phyloP scores from a whole-genome alignment of 2,888 invertebrate genomes.

The Exocentrus adspersus region DNA sequence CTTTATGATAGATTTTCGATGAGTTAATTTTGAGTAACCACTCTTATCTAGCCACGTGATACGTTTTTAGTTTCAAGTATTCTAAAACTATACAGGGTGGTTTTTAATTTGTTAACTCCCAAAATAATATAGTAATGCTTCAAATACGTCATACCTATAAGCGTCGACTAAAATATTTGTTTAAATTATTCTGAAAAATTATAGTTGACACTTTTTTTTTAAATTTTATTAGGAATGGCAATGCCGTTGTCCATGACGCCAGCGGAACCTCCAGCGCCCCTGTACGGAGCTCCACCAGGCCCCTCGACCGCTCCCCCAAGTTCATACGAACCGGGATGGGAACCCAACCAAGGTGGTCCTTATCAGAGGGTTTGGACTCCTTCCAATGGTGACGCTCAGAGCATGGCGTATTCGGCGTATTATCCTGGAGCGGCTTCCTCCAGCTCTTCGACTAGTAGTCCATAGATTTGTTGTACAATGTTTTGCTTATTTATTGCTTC shows the following conservation, averaged over 20 bases:
- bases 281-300: slow-evolving; percentile 79
- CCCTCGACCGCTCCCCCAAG: slow-evolving; percentile 71
- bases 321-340: slow-evolving; percentile 79
- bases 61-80: too few species aligned
- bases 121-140: too few species aligned
- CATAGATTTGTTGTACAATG: slow-evolving; percentile 41
- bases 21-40: too few species aligned
- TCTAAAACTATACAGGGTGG: too few species aligned
- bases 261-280: slow-evolving; percentile 69
- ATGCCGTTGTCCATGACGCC: slow-evolving; percentile 74
- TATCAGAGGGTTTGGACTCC: slow-evolving; percentile 81
- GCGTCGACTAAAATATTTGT: too few species aligned
- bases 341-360: slow-evolving; percentile 77
- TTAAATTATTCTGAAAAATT: too few species aligned
- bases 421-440: slow-evolving; percentile 74
- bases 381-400: slow-evolving; percentile 65
- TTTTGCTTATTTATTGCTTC: neutral
- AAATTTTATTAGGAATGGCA: slow-evolving; percentile 47
- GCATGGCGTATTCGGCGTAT: slow-evolving; percentile 77
- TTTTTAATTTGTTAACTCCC: too few species aligned
- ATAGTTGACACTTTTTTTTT: too few species aligned
- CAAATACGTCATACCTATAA: too few species aligned
- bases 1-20: too few species aligned
- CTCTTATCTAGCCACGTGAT: too few species aligned
- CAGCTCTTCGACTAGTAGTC: slow-evolving; percentile 65